Percentiles rank a stretch among this genome's conserved stretches.
These are phyloP conservation scores for Channa maculata DNA, from an alignment of 2,113 vertebrate genomes.

Conservation along the genomic window DNA sequence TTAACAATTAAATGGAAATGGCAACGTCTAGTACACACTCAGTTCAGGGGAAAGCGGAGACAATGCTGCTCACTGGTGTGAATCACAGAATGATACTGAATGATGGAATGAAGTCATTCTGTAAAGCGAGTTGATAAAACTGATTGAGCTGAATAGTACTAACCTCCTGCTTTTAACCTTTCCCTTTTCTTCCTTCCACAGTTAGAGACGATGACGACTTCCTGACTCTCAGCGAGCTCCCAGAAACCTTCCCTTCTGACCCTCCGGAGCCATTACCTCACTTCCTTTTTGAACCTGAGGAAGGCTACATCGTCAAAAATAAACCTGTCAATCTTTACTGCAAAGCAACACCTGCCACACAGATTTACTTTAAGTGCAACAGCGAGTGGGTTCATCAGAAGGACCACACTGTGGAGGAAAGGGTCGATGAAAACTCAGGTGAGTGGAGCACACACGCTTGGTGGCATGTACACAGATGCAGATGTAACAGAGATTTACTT, in stretches of 20 bases:
- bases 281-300: slow-evolving; percentile 94
- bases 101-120: slow-evolving; percentile 1
- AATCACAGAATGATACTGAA: slow-evolving; percentile 34
- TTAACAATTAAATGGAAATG: slow-evolving; percentile 39
- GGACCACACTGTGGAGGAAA: slow-evolving; percentile 93
- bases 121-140: slow-evolving; percentile 8
- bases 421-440: slow-evolving; percentile 96
- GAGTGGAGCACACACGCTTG: slow-evolving; percentile 56
- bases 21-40: slow-evolving; percentile 4
- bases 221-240: slow-evolving; percentile 93
- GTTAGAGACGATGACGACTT: slow-evolving; percentile 91
- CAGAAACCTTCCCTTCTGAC: slow-evolving; percentile 97
- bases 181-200: slow-evolving; percentile 36
- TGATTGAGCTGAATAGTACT: not conserved
- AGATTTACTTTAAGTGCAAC: slow-evolving; percentile 99
- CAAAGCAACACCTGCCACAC: slow-evolving; percentile 94
- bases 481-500: not conserved
- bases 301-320: slow-evolving; percentile 97
- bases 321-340: slow-evolving; percentile 95
- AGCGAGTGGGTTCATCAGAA: slow-evolving; percentile 99
- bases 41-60: slow-evolving; percentile 11
- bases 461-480: no score
- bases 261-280: slow-evolving; percentile 95
- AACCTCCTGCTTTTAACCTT: not conserved
- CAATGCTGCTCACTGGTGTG: slow-evolving; percentile 17